These are phyloP conservation scores for Leptopilina myrica DNA, from an alignment of 2,888 invertebrate genomes.

Conservation along the genomic window DNA sequence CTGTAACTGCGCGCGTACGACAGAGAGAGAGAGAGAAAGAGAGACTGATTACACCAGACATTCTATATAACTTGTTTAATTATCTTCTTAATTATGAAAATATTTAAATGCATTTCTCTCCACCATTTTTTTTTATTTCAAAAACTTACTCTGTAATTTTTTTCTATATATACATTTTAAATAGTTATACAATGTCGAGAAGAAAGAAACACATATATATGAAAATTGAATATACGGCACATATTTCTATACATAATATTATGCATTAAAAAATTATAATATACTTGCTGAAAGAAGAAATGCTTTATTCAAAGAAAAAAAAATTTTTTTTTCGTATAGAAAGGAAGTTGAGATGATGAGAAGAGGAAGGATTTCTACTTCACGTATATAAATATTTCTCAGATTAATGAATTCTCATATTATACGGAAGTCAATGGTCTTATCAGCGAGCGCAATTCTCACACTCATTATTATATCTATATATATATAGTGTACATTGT, in stretches of 20 bases:
- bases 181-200: background rate
- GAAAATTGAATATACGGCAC: background rate
- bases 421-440: conserved; percentile 42
- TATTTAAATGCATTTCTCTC: background rate
- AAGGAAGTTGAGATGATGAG: background rate
- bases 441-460: conserved; percentile 55
- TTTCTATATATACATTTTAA: background rate
- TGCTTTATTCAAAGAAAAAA: background rate
- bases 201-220: background rate
- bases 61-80: conserved; percentile 7
- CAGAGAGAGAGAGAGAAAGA: background rate
- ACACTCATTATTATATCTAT: conserved; percentile 46
- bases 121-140: background rate
- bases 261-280: conserved; percentile 14
- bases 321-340: conserved; percentile 1
- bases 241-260: conserved; percentile 1
- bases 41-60: conserved; percentile 7
- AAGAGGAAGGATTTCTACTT: conserved; percentile 10
- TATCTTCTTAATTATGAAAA: conserved; percentile 24
- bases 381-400: conserved; percentile 14
- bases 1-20: background rate
- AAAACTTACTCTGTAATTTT: background rate
- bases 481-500: conserved; percentile 21
- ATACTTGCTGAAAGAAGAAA: background rate
- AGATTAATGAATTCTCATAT: conserved; percentile 28